Base-by-base conservation (phyloP, 53 echinoderm and acorn worm species). In the Actinopyga echinites region DNA sequence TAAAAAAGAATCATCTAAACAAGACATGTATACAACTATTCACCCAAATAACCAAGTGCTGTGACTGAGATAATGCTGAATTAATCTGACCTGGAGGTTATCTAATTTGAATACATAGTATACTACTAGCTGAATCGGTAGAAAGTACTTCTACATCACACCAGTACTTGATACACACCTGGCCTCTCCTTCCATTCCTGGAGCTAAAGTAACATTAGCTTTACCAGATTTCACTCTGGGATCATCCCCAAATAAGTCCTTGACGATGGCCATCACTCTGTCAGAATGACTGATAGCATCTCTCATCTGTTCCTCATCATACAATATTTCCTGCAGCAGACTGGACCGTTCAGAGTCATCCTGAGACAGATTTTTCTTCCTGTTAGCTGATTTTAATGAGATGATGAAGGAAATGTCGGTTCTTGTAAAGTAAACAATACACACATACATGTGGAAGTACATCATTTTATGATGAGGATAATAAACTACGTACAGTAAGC, bases 161-260 rank as follows among this genome's bases (percentile, higher is more conserved):
- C 37, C 7, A 7, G 28, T 20, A 49, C 28, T 26, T 19, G 28
- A 61, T 15, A 33, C 38, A 59, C 66, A 92, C 92, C 86, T 89
- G 42, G 69, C 57, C 9, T 77, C 79, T 3, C 26, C 44, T 34
- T 80, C 69, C 40, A 62, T 65, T 22, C 88, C 90, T 26, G 93
- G 90, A 23, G 93, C 93, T 37, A 87, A 37, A 30, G 90, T 93
- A 24, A 93, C 89, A 69, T 88, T 79, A 5, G 90, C 90, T 33
- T 87, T 34, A 5, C 79, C 88, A 11, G 79, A 59, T 79, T 77
- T 42, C 28, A 74, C 43, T 52, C 84, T 90, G n/a, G 90, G 93
- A 34, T 93, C 93, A 79, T 93, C 93, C 6, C 87, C 90, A 82
- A 93, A 93, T 33, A 93, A 79, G 59, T 93, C 93, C 33, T 90